Evolutionary conservation across 2,113 vertebrate species (phyloP).

Genomic region (Lampris incognitus): DNA sequence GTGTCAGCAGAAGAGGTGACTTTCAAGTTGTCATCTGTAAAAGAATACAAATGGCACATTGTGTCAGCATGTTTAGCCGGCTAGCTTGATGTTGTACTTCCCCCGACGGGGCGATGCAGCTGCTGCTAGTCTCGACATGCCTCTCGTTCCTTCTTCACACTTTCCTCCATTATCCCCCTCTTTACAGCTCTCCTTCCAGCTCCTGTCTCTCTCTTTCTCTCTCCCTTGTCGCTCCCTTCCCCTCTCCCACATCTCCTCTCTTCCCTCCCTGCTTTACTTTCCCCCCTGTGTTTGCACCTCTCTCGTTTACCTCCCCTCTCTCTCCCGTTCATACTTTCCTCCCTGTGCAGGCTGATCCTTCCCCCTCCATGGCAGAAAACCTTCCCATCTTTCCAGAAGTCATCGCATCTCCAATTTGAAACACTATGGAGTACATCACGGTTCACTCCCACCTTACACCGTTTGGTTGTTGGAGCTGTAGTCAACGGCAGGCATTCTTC

Average conservation of each 20-base stretch:
- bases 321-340: neutral
- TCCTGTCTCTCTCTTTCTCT: neutral
- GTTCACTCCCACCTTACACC: too few species aligned
- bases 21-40: neutral
- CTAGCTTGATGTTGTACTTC: neutral
- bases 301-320: neutral
- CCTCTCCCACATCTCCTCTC: constrained; percentile 23
- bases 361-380: constrained; percentile 18
- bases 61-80: constrained; percentile 22
- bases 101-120: constrained; percentile 9
- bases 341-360: constrained; percentile 43
- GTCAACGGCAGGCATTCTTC: too few species aligned
- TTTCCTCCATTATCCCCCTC: too few species aligned
- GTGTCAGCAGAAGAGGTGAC: too few species aligned
- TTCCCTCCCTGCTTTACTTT: constrained; percentile 22
- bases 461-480: too few species aligned
- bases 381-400: constrained; percentile 1
- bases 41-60: constrained; percentile 27
- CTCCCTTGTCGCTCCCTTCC: neutral
- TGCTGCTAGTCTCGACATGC: constrained; percentile 63
- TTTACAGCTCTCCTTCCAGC: too few species aligned
- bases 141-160: neutral
- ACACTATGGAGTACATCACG: too few species aligned
- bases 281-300: neutral
- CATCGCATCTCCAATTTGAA: too few species aligned